Evolutionary conservation across 2,888 invertebrate species (phyloP).

Genomic region (Apodemia mormo): DNA sequence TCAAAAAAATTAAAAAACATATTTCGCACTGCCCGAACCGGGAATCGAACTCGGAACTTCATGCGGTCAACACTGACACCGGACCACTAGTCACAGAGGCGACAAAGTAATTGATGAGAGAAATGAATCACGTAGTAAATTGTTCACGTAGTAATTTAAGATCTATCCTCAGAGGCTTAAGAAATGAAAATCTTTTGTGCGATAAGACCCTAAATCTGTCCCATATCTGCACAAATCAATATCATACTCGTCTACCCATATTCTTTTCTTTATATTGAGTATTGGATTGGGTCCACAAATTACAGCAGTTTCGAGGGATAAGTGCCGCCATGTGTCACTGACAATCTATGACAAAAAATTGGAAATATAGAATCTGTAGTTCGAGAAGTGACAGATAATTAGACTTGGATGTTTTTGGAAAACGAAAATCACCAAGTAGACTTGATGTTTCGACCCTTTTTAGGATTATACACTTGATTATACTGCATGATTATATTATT

Average conservation of each 20-base stretch:
- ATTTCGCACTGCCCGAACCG: too few relatives aligned
- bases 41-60: too few relatives aligned
- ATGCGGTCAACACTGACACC: too few relatives aligned
- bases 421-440: not conserved
- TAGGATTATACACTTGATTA: too few relatives aligned
- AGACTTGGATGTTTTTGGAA: not conserved
- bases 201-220: conserved; percentile 11
- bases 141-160: too few relatives aligned
- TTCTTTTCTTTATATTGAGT: conserved; percentile 54
- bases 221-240: conserved; percentile 28
- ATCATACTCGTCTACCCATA: conserved; percentile 40
- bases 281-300: conserved; percentile 63
- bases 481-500: too few relatives aligned
- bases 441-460: too few relatives aligned
- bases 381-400: conserved; percentile 1
- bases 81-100: too few relatives aligned
- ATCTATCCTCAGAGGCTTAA: too few relatives aligned
- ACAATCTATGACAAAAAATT: conserved; percentile 44
- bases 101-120: too few relatives aligned
- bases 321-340: conserved; percentile 64
- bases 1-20: too few relatives aligned
- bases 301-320: conserved; percentile 69
- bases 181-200: not conserved
- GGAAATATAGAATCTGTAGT: conserved; percentile 18
- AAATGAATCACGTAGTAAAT: too few relatives aligned